phyloP scores from a whole-genome alignment of 2,797 vertebrate species.

The Chelon auratus region DNA sequence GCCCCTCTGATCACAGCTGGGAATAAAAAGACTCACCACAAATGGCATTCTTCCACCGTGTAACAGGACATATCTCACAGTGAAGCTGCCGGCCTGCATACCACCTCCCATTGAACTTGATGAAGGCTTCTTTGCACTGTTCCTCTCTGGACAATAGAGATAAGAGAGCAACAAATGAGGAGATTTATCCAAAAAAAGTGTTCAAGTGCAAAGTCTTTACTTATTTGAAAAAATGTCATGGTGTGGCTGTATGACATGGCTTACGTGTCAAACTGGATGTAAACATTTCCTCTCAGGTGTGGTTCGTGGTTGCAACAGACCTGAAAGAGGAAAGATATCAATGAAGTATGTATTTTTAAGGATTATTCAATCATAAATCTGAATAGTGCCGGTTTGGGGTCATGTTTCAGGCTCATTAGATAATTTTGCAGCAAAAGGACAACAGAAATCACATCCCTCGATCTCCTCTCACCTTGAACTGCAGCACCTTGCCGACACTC shows the following conservation, averaged over 20 bases:
- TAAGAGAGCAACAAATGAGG: not conserved
- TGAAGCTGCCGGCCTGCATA: constrained; percentile 96
- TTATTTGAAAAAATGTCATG: not conserved
- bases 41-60: constrained; percentile 97
- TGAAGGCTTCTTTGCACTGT: constrained; percentile 91
- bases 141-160: constrained; percentile 87
- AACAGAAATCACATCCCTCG: not conserved
- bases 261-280: constrained; percentile 97
- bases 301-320: constrained; percentile 98
- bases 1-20: not conserved
- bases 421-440: not conserved
- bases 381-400: not conserved
- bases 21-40: constrained; percentile 87
- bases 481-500: constrained; percentile 92
- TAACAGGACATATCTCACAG: constrained; percentile 96
- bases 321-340: constrained; percentile 70
- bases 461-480: constrained; percentile 91
- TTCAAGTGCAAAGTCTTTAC: not conserved
- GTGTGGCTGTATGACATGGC: constrained; percentile 52
- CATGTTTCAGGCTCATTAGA: not conserved
- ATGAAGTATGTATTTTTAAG: not conserved
- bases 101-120: constrained; percentile 95
- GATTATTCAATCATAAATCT: not conserved
- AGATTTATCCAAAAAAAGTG: not conserved
- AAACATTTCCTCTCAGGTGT: constrained; percentile 97